phyloP scores from a whole-genome alignment of 2,888 invertebrate genomes.

The Protonemura montana region DNA sequence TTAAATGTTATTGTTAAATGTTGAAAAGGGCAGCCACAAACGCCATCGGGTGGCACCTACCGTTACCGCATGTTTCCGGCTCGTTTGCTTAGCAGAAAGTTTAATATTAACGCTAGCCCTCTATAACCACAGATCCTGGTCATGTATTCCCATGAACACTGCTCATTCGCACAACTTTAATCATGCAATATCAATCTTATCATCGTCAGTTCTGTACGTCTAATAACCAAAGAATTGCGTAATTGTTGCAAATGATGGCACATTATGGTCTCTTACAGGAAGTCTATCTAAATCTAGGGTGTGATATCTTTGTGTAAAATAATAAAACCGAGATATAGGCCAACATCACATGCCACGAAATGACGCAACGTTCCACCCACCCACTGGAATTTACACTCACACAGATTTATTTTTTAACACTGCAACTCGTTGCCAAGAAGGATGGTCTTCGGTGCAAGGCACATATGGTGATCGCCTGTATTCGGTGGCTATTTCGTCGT shows the following conservation, averaged over 20 bases:
- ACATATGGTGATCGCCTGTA: background rate
- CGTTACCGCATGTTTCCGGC: too few species aligned
- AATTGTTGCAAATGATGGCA: background rate
- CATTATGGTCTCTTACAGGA: background rate
- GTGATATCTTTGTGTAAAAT: conserved; percentile 12
- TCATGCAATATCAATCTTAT: background rate
- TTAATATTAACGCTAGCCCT: too few species aligned
- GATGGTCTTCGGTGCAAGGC: background rate
- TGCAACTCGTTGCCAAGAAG: background rate
- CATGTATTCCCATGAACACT: too few species aligned
- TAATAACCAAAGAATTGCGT: background rate
- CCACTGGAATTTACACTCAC: background rate
- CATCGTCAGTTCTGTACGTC: background rate
- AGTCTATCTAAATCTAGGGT: background rate
- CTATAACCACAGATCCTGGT: too few species aligned
- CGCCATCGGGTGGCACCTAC: too few species aligned
- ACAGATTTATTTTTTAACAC: background rate
- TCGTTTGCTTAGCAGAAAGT: too few species aligned
- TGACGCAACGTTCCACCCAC: background rate
- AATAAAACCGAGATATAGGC: conserved; percentile 5
- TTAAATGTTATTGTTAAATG: too few species aligned
- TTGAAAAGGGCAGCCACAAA: too few species aligned
- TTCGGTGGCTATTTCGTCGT: background rate
- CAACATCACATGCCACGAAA: background rate
- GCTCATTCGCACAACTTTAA: too few species aligned